Base-by-base conservation (phyloP, 2,888 invertebrate species). In the Archaeoteleia sp. region DNA sequence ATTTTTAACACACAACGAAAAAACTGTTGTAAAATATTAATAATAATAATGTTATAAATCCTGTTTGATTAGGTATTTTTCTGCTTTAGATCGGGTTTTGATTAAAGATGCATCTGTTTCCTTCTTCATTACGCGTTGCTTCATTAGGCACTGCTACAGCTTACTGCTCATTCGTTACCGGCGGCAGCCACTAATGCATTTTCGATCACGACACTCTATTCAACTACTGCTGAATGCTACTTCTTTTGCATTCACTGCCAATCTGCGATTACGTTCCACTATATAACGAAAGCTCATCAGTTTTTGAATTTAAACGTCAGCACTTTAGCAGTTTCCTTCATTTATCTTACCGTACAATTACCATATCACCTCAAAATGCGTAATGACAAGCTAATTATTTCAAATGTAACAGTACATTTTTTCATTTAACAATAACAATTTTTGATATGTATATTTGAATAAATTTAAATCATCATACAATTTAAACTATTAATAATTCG, bases 131-230 rank as follows among this genome's bases (percentile, higher is more conserved):
- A 55, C 46, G 48, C 27, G 34, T 14, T 23, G 49, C 43, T 57
- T 63, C 55, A 51, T 57, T 57, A 55, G 55, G 51, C 45, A 45
- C 25, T 7, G 29, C 40, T 35, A 37, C 55, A 27, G 43, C 63
- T 55, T 39, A 25, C 55, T 43, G 42, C 37, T 63, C 48, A 43
- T 54, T 54, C 62, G 54, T 54, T 62, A 42, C 48, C 42, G 23
- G 32, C 23, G 43, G 7, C 35, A 37, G 55, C 37, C 17, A 46
- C 49, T 63, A 55, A 63, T 63, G 54, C 63, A 63, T 57, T 63
- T 63, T 63, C 63, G 57, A 63, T 63, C 55, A 30, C 39, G 30
- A 61, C 43, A 51, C 37, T 43, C 39, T 51, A 57, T 49, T 62
- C 53, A 62, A 15, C 42, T 48, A 43, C 34, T 43, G 43, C 63